phyloP scores from a whole-genome alignment of 2,888 invertebrate genomes.

The Salpingus planirostris region DNA sequence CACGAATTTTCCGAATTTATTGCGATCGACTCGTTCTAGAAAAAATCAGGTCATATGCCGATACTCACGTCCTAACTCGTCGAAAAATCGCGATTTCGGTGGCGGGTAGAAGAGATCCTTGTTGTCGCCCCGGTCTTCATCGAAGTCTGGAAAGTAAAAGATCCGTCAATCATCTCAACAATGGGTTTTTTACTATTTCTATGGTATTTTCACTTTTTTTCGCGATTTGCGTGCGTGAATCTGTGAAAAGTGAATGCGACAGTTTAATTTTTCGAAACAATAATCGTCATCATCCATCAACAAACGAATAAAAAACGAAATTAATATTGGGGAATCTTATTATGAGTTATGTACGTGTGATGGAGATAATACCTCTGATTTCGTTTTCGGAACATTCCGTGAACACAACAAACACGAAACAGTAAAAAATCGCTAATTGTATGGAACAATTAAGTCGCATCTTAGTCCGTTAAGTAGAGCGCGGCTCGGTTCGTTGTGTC shows the following conservation, averaged over 20 bases:
- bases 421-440: slow-evolving; percentile 36
- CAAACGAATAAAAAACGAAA: too few relatives aligned
- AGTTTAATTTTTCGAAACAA: too few relatives aligned
- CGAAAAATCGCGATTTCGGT: slow-evolving; percentile 49
- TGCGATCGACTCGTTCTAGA: too few relatives aligned
- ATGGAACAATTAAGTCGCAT: slow-evolving; percentile 34
- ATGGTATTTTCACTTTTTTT: too few relatives aligned
- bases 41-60: too few relatives aligned
- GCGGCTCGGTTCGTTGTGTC: too few relatives aligned
- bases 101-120: slow-evolving; percentile 28
- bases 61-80: slow-evolving; percentile 59
- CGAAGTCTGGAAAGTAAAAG: slow-evolving; percentile 26
- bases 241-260: neutral
- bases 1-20: too few relatives aligned
- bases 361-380: slow-evolving; percentile 29
- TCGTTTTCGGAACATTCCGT: slow-evolving; percentile 35
- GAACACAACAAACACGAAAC: slow-evolving; percentile 26
- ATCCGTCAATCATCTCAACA: neutral
- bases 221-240: neutral
- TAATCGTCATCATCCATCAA: too few relatives aligned
- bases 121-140: too few relatives aligned
- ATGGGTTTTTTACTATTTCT: neutral
- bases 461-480: slow-evolving; percentile 33
- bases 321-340: too few relatives aligned
- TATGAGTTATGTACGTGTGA: neutral